A percentile compares a stretch with the other conserved stretches of the same genome.
Evolutionary conservation across 2,113 vertebrate genomes (phyloP).

Genomic region (Elephantulus edwardii): DNA sequence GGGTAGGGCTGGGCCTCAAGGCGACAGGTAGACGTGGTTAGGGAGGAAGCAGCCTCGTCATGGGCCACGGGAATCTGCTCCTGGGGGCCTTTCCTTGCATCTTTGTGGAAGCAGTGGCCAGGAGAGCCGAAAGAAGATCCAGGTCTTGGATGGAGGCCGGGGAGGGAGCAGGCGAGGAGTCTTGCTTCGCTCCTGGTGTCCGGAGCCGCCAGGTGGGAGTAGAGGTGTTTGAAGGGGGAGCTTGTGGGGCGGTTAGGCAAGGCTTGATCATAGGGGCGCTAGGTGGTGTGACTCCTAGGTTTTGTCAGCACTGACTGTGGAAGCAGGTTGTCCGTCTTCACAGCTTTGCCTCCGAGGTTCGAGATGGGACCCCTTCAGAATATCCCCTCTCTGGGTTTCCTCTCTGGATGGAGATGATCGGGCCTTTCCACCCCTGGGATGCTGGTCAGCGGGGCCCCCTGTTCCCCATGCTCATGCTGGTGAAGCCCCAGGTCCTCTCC

Average conservation of each 20-base stretch:
- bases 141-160: background rate
- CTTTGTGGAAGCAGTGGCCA: slow-evolving; percentile 56
- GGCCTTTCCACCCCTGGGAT: background rate
- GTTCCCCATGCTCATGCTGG: background rate
- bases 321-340: background rate
- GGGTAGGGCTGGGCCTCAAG: background rate
- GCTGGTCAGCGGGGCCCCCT: background rate
- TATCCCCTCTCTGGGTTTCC: background rate
- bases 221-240: no score
- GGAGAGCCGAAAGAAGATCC: background rate
- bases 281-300: slow-evolving; percentile 49
- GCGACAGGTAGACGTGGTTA: background rate
- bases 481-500: background rate
- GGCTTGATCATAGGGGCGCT: background rate
- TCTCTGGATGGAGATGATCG: background rate
- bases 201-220: no score
- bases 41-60: slow-evolving; percentile 53
- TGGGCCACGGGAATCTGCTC: background rate
- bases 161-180: background rate
- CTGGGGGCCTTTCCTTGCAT: slow-evolving; percentile 41
- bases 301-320: background rate
- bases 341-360: background rate
- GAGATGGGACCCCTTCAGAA: background rate
- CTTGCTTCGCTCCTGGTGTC: background rate
- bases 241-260: background rate